Conservation (phyloP, 2,113 vertebrate genomes). For the Bettongia penicillata region DNA sequence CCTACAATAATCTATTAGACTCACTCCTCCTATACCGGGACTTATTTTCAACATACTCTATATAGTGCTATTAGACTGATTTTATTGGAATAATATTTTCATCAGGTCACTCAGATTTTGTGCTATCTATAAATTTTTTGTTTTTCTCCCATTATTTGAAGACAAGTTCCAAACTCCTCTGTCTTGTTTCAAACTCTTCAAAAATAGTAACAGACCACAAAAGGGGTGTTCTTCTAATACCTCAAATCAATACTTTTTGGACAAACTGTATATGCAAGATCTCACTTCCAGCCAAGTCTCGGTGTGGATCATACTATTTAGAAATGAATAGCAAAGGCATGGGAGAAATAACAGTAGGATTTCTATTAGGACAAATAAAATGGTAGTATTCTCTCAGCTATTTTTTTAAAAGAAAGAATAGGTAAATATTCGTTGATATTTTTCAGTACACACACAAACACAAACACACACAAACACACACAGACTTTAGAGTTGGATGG, state of each 20-base stretch:
- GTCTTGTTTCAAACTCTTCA: no score
- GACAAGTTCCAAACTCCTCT: no score
- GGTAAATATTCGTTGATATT: background rate
- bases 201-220: background rate
- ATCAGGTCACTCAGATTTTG: no score
- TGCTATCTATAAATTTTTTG: no score
- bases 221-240: background rate
- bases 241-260: slow-evolving; percentile 21
- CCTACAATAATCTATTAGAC: no score
- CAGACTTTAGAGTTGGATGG: background rate
- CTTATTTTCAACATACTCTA: no score
- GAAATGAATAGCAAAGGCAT: background rate
- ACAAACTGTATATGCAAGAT: background rate
- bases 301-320: background rate
- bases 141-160: no score
- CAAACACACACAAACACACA: no score
- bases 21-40: no score
- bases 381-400: background rate
- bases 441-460: background rate
- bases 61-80: no score
- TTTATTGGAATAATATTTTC: no score
- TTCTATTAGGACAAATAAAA: background rate
- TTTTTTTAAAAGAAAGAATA: background rate
- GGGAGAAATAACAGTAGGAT: background rate
- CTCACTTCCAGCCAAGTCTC: background rate